Evolutionary conservation across 2,113 vertebrate species (phyloP).

Genomic region (Callospermophilus lateralis): DNA sequence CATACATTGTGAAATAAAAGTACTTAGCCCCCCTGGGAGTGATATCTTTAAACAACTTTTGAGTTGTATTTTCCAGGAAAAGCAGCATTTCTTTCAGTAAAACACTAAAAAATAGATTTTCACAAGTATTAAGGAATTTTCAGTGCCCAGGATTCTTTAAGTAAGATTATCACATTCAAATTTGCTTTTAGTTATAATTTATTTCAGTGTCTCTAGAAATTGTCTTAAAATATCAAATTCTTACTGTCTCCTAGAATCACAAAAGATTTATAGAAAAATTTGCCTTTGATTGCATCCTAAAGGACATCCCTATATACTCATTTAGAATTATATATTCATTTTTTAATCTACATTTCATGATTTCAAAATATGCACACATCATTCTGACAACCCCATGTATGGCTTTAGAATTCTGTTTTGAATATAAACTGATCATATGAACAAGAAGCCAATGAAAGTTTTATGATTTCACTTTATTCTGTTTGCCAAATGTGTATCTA

Average conservation of each 20-base stretch:
- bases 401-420: constrained; percentile 15
- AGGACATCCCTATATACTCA: not conserved
- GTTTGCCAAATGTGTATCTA: not conserved
- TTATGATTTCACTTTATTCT: not conserved
- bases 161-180: not conserved
- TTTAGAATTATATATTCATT: not conserved
- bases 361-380: not conserved
- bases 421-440: not conserved
- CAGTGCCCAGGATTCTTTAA: not conserved
- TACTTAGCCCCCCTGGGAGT: not conserved
- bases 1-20: not conserved
- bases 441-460: not conserved
- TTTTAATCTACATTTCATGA: not conserved
- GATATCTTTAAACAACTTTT: not conserved
- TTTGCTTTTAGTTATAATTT: not conserved
- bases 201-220: constrained; percentile 3
- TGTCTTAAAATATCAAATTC: constrained; percentile 30
- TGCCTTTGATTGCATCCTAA: not conserved
- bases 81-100: not conserved
- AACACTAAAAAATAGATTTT: not conserved
- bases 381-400: not conserved
- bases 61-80: not conserved
- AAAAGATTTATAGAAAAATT: not conserved
- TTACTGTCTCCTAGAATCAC: not conserved
- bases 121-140: not conserved